Conservation (phyloP, 2,797 vertebrate genomes). For the Tapera naevia region DNA sequence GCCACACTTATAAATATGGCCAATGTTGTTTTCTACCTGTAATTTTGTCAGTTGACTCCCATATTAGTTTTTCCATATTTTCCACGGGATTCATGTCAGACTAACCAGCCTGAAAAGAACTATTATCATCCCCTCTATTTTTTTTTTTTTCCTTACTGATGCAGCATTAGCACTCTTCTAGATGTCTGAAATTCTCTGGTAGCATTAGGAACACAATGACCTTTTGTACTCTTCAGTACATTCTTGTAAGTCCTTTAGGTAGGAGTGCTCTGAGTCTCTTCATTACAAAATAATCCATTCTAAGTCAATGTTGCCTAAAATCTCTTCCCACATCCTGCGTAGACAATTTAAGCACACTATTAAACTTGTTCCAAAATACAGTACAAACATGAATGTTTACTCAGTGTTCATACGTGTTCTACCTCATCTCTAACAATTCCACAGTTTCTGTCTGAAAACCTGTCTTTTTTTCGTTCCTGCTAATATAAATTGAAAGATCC, state of each 20-base stretch:
- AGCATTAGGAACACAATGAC: background rate
- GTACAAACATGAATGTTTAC: background rate
- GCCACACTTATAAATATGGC: background rate
- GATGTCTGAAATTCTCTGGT: background rate
- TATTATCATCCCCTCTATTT: background rate
- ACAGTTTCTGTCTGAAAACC: background rate
- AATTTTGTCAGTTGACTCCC: background rate
- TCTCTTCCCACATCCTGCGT: background rate
- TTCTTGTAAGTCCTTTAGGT: background rate
- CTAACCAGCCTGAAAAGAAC: background rate
- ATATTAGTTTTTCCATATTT: background rate
- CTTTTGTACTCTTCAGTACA: background rate
- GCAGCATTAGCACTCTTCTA: background rate
- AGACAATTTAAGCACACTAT: background rate
- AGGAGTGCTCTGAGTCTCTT: background rate
- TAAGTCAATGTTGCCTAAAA: background rate
- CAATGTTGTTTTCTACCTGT: background rate
- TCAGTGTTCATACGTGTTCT: background rate
- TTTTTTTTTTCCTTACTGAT: background rate
- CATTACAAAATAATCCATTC: background rate
- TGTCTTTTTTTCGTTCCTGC: background rate
- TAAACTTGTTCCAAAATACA: background rate
- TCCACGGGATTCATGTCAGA: background rate
- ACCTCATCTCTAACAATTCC: background rate
- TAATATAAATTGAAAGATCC: background rate